Base-by-base conservation (phyloP, 2,113 vertebrate species). In the Passer montanus region DNA sequence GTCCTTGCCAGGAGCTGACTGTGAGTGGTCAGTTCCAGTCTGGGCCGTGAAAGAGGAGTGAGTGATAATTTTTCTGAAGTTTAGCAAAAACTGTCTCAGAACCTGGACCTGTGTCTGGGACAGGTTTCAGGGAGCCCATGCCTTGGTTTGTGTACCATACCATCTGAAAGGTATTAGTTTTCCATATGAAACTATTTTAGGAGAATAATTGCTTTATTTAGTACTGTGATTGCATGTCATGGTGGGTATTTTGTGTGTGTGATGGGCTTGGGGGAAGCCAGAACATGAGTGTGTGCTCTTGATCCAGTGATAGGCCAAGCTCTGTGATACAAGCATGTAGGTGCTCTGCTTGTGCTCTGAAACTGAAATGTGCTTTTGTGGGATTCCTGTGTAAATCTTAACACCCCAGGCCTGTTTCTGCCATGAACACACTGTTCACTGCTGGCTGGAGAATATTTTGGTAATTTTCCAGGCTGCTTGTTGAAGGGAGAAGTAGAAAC, bases 231-330 rank as follows among this genome's bases (percentile, higher is more conserved):
- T 66, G 41, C 11, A 4, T 7, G 5, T 33, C 15, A 16, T 3
- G 58, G 22, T 13, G 6, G 2, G 2, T 0, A 2, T 7, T 13
- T 6, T 7, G 14, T 33, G 15, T 64, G 27, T 64, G 9, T 35
- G 26, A 21, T 16, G 10, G 18, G n/a, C 37, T n/a, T 46, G 15
- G 20, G 17, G 43, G 7, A 62, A 66, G 35, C 39, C 53, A 43
- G 49, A 63, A 21, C 15, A 13, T 0, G 0, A 37, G 55, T 1
- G 2, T 14, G 11, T 44, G 19, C 46, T 20, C 24, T 28, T 49
- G 26, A 22, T 23, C 10, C 17, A n/a, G 9, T 37, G 28, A 6
- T 26, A 41, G 28, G 39, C 26, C 37, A 7, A 6, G 6, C 41
- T 24, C 19, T 81, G 0, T 6, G 13, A 5, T n/a, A 41, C 5